A percentile compares a stretch with the other conserved stretches of the same genome.
phyloP scores from a whole-genome alignment of 2,113 vertebrate species.

The Boleophthalmus pectinirostris region DNA sequence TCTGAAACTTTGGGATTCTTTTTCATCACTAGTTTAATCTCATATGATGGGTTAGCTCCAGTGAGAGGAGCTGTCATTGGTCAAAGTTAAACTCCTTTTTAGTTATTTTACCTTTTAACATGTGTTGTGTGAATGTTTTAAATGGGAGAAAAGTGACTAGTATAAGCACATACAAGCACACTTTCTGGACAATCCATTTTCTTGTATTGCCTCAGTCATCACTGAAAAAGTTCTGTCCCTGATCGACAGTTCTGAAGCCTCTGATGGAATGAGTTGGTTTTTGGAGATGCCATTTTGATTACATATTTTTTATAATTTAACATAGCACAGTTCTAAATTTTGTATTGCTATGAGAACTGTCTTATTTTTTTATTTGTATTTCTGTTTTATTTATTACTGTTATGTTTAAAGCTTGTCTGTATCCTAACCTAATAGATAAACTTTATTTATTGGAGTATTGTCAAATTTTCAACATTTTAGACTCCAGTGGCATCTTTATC shows the following conservation, averaged over 20 bases:
- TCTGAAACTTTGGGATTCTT: conserved; percentile 28
- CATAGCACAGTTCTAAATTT: no score
- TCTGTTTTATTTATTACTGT: no score
- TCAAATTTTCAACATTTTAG: background rate
- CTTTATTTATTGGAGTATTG: background rate
- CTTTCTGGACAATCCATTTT: background rate
- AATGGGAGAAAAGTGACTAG: background rate
- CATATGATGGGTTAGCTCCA: conserved; percentile 4
- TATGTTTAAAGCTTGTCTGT: no score
- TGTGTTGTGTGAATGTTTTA: background rate
- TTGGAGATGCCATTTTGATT: no score
- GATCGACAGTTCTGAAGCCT: no score
- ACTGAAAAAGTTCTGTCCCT: no score
- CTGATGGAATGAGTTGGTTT: no score
- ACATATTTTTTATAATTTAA: no score
- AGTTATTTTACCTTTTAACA: background rate
- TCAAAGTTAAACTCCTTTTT: background rate
- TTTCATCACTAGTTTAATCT: conserved; percentile 25
- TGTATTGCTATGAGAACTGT: no score
- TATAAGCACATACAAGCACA: background rate
- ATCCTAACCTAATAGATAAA: background rate
- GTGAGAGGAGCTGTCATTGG: background rate
- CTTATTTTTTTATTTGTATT: no score
- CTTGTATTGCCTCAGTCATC: background rate
- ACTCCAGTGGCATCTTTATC: background rate